Percentiles rank a stretch among this genome's conserved stretches.
Conservation (phyloP, 2,888 invertebrate species). For the Limnephilus rhombicus region DNA sequence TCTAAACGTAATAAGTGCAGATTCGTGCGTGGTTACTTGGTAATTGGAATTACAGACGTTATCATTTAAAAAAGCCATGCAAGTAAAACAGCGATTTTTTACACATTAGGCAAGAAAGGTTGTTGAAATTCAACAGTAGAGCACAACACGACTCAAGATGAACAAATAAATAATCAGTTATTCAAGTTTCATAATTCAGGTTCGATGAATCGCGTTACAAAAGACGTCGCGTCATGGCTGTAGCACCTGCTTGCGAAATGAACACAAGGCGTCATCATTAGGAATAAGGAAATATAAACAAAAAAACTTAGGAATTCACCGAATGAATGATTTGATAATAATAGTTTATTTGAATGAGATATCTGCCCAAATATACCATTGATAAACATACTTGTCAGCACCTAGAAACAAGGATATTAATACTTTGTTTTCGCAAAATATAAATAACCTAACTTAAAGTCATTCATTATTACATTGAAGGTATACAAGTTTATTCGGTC, state of each 20-base stretch:
- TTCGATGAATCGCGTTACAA: not conserved
- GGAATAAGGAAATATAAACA: not conserved
- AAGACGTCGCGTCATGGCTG: not conserved
- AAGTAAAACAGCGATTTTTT: not conserved
- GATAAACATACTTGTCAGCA: too few species aligned
- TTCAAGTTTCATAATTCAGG: not conserved
- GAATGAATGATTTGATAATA: too few species aligned
- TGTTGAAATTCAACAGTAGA: not conserved
- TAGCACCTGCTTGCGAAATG: not conserved
- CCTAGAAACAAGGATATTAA: too few species aligned
- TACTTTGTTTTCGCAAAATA: too few species aligned
- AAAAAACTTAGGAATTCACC: not conserved
- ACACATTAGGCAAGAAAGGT: not conserved
- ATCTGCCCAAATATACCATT: too few species aligned
- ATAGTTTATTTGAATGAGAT: too few species aligned
- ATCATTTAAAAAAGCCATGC: not conserved
- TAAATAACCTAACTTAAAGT: too few species aligned
- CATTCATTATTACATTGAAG: not conserved
- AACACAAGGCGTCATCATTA: not conserved
- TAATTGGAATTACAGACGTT: not conserved
- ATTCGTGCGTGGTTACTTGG: not conserved
- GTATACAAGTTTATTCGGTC: not conserved
- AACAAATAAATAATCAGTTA: not conserved
- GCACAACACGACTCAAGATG: not conserved
- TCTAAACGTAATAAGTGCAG: not conserved